Evolutionary conservation across 2,888 invertebrate species (phyloP), one percentile per base, ranked within the genome.

Genomic region (Dolichopus griseipennis): DNA sequence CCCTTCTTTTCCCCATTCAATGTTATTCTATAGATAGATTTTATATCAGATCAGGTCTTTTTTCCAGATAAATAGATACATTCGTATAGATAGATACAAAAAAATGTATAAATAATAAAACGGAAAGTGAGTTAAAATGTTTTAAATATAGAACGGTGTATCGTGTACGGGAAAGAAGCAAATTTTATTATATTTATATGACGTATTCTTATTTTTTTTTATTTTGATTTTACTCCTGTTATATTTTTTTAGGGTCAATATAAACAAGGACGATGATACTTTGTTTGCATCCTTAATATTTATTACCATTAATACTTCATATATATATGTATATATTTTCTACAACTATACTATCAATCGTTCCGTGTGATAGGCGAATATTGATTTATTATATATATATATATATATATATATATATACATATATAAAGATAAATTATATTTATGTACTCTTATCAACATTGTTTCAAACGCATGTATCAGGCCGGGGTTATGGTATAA

Each of bases 211-310:
- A 18, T 52, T 52, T 52, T 52, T 52, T 52, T n/a, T n/a, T 1
- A 15, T 52, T 52, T 15, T 3, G 15, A 4, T 52, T 52, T 52
- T 41, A 41, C 8, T 41, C 15, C 5, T 27, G 12, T 41, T 41
- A 9, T 41, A 6, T 15, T 41, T 9, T 52, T 52, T 52, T 52
- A 5, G n/a, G 52, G 52, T 52, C 52, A 52, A 52, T 18, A 52
- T 52, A 52, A n/a, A 52, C 52, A 52, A 52, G 52, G 52, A 52
- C n/a, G 52, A 52, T 52, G 52, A 52, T 52, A 52, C 15, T 52
- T 52, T 52, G 52, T n/a, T 52, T 52, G 18, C n/a, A 52, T n/a
- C 52, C 15, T 52, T 18, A 52, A 52, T 52, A 52, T 52, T 52
- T 52, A 52, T n/a, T 52, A 52, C 18, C 6, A 18, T 41, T 15